Percentiles rank a stretch among this genome's conserved stretches.
Evolutionary conservation across 2,888 invertebrate species (phyloP).

Genomic region (Dryobotodes eremita): DNA sequence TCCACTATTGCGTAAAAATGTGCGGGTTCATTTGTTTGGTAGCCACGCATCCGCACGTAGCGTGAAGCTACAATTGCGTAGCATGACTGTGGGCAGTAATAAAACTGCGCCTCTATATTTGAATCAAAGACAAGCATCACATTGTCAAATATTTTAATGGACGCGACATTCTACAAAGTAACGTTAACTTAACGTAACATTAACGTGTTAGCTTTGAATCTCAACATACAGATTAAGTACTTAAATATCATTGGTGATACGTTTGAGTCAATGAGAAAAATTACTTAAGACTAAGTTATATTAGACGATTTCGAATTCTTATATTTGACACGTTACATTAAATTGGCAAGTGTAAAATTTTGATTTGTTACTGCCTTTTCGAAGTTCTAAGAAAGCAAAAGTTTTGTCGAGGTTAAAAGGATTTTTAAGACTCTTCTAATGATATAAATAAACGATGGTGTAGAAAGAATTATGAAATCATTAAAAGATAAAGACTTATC

Average conservation of each 20-base stretch:
- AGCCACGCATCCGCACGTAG: background rate
- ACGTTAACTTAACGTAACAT: conserved; percentile 30
- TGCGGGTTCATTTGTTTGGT: background rate
- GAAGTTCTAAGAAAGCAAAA: conserved; percentile 32
- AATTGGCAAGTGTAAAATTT: conserved; percentile 69
- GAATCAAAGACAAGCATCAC: conserved; percentile 16
- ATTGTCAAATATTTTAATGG: conserved; percentile 22
- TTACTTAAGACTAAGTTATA: conserved; percentile 66
- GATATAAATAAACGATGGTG: background rate
- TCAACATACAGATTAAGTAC: conserved; percentile 70
- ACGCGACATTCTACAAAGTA: conserved; percentile 32
- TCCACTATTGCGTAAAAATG: background rate
- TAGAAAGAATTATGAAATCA: background rate
- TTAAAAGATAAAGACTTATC: background rate
- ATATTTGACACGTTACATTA: conserved; percentile 65
- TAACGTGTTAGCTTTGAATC: conserved; percentile 29
- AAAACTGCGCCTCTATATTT: background rate
- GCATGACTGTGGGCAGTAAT: background rate
- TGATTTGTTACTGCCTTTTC: conserved; percentile 34
- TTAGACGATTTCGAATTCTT: conserved; percentile 59
- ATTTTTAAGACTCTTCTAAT: no score
- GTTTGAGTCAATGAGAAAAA: conserved; percentile 68
- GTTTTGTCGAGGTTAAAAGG: rapidly evolving
- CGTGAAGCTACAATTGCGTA: background rate
- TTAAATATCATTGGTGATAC: conserved; percentile 71